phyloP scores from a whole-genome alignment of 2,797 vertebrate species.

The Dipus sagitta region DNA sequence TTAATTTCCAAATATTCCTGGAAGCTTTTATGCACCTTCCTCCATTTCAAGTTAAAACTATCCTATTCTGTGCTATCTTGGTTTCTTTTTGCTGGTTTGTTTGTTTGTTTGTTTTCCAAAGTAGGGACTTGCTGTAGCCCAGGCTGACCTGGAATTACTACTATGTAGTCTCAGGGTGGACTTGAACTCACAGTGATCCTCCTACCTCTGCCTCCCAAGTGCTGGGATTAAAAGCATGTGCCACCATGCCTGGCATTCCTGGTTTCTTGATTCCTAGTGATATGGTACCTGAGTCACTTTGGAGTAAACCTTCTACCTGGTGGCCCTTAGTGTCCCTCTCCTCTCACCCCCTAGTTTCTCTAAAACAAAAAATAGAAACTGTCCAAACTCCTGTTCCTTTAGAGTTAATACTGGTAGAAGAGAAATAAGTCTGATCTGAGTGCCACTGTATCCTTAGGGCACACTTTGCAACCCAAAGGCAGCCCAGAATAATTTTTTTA shows the following conservation, averaged over 20 bases:
- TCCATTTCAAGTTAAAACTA: conserved; percentile 27
- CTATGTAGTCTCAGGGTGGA: too few species aligned
- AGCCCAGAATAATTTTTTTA: not conserved
- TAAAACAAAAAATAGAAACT: not conserved
- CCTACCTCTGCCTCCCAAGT: too few species aligned
- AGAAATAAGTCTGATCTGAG: conserved; percentile 33
- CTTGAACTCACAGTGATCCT: too few species aligned
- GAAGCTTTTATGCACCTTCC: not conserved
- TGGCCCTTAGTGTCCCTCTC: not conserved
- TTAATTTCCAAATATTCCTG: conserved; percentile 28
- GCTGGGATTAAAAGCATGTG: too few species aligned
- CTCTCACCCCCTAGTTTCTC: not conserved
- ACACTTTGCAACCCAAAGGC: not conserved
- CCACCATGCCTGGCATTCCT: too few species aligned
- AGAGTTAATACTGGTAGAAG: not conserved
- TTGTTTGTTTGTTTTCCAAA: too few species aligned
- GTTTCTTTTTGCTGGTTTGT: not conserved
- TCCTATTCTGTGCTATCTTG: not conserved
- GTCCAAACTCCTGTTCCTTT: conserved; percentile 3
- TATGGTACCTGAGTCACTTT: not conserved
- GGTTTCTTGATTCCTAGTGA: conserved; percentile 8
- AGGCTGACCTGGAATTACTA: too few species aligned
- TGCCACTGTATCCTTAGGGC: not conserved
- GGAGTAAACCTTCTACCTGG: not conserved
- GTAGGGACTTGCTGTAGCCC: too few species aligned